Percentiles rank a stretch among this genome's conserved stretches.
Conservation (phyloP, 2,797 vertebrate species). For the Xenentodon cancila region DNA sequence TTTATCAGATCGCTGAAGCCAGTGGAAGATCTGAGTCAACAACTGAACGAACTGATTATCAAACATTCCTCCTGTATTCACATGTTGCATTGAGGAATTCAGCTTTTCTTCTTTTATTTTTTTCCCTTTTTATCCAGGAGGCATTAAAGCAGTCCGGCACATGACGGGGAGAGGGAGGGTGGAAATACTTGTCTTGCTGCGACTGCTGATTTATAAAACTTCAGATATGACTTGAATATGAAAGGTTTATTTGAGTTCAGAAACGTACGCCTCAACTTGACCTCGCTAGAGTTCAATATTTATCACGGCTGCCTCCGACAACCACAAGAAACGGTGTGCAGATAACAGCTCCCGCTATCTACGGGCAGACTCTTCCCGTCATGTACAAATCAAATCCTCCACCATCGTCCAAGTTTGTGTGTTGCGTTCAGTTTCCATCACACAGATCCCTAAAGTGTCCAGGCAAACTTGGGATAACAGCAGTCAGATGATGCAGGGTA, state of each 20-base stretch:
- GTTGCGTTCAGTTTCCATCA: too few species aligned
- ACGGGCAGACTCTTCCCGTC: background rate
- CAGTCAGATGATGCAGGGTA: too few species aligned
- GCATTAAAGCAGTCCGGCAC: conserved; percentile 16
- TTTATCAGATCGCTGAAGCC: conserved; percentile 18
- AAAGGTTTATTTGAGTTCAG: conserved; percentile 13
- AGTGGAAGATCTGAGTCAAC: background rate
- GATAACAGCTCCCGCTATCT: conserved; percentile 17
- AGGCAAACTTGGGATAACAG: too few species aligned
- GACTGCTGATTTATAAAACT: conserved; percentile 7
- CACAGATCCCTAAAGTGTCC: too few species aligned
- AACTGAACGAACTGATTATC: conserved; percentile 10
- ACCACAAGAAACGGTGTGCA: conserved; percentile 31
- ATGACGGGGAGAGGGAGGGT: background rate
- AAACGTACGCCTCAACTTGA: conserved; percentile 8
- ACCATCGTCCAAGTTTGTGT: background rate
- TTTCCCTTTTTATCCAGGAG: conserved; percentile 1
- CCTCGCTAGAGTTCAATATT: conserved; percentile 9
- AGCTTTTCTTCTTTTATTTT: background rate
- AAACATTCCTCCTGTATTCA: conserved; percentile 19
- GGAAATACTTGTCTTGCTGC: conserved; percentile 12
- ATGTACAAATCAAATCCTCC: background rate
- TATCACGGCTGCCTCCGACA: conserved; percentile 6
- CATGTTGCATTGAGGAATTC: conserved; percentile 19
- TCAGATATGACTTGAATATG: conserved; percentile 11